Evolutionary conservation across 2,113 vertebrate genomes (phyloP).

Genomic region (Hemibagrus wyckioides): DNA sequence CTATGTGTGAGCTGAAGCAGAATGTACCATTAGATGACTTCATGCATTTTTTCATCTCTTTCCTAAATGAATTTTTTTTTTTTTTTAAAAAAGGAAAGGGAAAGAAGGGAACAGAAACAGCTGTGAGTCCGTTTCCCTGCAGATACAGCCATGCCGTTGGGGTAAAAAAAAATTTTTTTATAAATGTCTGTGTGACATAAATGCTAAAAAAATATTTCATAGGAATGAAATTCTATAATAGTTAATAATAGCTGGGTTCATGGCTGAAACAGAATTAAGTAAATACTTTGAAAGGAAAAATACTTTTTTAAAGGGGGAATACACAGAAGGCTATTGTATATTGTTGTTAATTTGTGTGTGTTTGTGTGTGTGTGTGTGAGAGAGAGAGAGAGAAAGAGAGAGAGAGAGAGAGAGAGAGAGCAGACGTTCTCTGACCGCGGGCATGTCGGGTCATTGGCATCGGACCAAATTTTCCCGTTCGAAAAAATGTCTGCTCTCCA

Average conservation of each 20-base stretch:
- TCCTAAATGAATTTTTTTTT: neutral
- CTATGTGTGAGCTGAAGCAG: neutral
- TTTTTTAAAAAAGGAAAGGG: neutral
- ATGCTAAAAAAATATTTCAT: neutral
- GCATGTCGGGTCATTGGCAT: conserved; percentile 48
- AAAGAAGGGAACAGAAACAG: conserved; percentile 44
- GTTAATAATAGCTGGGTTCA: neutral
- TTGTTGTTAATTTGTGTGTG: conserved; percentile 1
- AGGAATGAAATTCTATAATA: neutral
- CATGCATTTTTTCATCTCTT: conserved; percentile 27
- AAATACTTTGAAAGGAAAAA: conserved; percentile 14
- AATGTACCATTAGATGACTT: conserved; percentile 50
- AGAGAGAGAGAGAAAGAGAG: too few species aligned
- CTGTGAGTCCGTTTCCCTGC: conserved; percentile 52
- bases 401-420: conserved; percentile 5
- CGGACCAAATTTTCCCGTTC: conserved; percentile 22
- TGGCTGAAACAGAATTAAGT: neutral
- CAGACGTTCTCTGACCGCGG: conserved; percentile 28
- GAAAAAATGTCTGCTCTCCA: conserved; percentile 36
- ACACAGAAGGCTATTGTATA: conserved; percentile 11
- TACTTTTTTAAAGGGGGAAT: neutral
- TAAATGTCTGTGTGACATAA: neutral
- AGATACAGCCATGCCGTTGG: conserved; percentile 13
- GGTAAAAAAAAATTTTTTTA: conserved; percentile 36
- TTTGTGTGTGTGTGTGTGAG: conserved; percentile 6